phyloP scores from a whole-genome alignment of 2,888 invertebrate genomes.

The Acanthopleura granulata region DNA sequence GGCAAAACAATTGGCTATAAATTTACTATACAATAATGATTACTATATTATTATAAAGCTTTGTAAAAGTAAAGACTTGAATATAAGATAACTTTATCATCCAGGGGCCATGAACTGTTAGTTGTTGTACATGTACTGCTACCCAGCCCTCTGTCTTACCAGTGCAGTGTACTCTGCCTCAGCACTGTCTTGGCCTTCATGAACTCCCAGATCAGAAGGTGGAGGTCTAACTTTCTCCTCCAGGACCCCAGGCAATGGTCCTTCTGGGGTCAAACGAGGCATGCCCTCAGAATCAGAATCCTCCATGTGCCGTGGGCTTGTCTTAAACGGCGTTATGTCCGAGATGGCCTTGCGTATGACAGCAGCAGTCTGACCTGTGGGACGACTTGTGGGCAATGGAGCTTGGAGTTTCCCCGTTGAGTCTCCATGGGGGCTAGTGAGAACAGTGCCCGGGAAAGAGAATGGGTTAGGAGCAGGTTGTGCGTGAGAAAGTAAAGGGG shows the following conservation, averaged over 20 bases:
- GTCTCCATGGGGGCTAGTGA: background rate
- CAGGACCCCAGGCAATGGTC: background rate
- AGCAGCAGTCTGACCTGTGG: too few relatives aligned
- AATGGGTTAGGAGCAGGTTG: background rate
- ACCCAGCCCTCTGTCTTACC: too few relatives aligned
- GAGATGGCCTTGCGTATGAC: background rate
- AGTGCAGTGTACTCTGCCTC: too few relatives aligned
- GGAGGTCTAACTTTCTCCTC: background rate
- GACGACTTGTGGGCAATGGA: background rate
- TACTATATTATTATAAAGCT: too few relatives aligned
- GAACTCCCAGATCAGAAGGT: too few relatives aligned
- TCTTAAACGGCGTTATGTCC: background rate
- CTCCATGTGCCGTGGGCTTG: background rate
- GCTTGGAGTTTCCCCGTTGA: background rate
- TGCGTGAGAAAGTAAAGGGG: background rate
- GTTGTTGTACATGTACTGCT: too few relatives aligned
- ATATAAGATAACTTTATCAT: too few relatives aligned
- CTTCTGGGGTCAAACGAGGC: constrained; percentile 17
- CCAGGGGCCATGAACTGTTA: too few relatives aligned
- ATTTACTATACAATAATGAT: too few relatives aligned
- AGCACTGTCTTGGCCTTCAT: too few relatives aligned
- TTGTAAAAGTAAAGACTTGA: too few relatives aligned
- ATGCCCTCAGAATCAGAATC: constrained; percentile 6
- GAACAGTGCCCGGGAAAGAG: background rate
- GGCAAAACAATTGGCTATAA: too few relatives aligned